phyloP scores from a whole-genome alignment of 2,888 invertebrate genomes.

The Halictus quadricinctus region DNA sequence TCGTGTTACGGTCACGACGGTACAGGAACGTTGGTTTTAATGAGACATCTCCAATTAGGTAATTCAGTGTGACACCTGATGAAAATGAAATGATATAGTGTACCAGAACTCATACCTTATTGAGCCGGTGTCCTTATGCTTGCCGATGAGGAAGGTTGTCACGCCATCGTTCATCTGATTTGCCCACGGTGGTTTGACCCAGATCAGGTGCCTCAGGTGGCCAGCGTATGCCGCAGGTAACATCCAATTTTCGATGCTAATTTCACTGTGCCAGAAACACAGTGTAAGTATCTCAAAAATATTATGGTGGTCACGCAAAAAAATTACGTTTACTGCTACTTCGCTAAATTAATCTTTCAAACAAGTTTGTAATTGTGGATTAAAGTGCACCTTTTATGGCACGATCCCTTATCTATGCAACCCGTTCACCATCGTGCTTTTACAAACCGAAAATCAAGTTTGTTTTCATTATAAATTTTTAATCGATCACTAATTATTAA shows the following conservation, averaged over 20 bases:
- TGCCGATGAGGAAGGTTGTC: constrained; percentile 89
- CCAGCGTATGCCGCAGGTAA: constrained; percentile 94
- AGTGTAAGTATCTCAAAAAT: not conserved
- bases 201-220: constrained; percentile 90
- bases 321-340: not conserved
- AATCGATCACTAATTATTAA: not conserved
- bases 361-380: not conserved
- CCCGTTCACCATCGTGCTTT: not conserved
- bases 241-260: constrained; percentile 98
- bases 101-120: constrained; percentile 81
- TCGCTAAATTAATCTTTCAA: not conserved
- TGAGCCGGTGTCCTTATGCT: constrained; percentile 85
- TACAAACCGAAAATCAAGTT: not conserved
- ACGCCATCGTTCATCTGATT: constrained; percentile 89
- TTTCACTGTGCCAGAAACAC: constrained; percentile 74
- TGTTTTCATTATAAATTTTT: not conserved
- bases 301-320: not conserved
- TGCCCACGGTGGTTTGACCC: constrained; percentile 96
- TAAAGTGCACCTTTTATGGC: not conserved
- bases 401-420: not conserved
- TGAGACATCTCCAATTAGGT: not conserved
- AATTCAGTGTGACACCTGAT: constrained; percentile 4
- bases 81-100: constrained; percentile 23
- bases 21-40: not conserved
- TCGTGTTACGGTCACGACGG: not conserved